These are phyloP conservation scores for Hirudinaria manillensis DNA, from an alignment of 2,888 invertebrate species.

Conservation along the genomic window DNA sequence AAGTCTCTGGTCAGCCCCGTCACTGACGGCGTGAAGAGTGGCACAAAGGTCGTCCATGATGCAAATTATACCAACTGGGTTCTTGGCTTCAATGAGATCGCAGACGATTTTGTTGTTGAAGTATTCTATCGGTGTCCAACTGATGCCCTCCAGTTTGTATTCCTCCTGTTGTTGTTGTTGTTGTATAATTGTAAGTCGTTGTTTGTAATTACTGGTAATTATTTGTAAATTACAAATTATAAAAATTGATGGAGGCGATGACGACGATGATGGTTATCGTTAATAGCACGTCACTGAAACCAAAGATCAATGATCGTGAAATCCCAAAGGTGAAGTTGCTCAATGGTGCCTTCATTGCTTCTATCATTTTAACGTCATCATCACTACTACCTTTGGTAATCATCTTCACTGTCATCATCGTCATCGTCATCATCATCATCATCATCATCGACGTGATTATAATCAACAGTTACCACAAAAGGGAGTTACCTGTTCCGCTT, in stretches of 20 bases:
- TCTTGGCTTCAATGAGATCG: conserved; percentile 63
- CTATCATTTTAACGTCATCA: too few species aligned
- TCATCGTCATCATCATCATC: neutral
- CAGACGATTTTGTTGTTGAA: conserved; percentile 69
- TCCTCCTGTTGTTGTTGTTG: conserved; percentile 59
- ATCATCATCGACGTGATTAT: too few species aligned
- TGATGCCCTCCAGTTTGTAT: conserved; percentile 64
- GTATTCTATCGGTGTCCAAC: conserved; percentile 66
- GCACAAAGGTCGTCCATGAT: conserved; percentile 67
- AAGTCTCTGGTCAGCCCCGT: conserved; percentile 56
- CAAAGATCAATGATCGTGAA: too few species aligned
- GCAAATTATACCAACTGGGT: conserved; percentile 63
- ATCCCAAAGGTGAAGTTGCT: too few species aligned
- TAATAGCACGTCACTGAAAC: too few species aligned
- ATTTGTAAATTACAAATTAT: too few species aligned
- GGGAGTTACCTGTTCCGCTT: conserved; percentile 67
- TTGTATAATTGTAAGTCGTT: neutral
- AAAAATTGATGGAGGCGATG: too few species aligned
- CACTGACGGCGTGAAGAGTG: conserved; percentile 64
- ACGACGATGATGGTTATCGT: too few species aligned
- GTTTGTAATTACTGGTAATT: neutral
- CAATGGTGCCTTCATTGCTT: too few species aligned
- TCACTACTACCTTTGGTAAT: too few species aligned
- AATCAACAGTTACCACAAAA: neutral
- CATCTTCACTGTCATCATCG: neutral